Conservation (phyloP, 2,888 invertebrate species). For the Protodeltote pygarga region DNA sequence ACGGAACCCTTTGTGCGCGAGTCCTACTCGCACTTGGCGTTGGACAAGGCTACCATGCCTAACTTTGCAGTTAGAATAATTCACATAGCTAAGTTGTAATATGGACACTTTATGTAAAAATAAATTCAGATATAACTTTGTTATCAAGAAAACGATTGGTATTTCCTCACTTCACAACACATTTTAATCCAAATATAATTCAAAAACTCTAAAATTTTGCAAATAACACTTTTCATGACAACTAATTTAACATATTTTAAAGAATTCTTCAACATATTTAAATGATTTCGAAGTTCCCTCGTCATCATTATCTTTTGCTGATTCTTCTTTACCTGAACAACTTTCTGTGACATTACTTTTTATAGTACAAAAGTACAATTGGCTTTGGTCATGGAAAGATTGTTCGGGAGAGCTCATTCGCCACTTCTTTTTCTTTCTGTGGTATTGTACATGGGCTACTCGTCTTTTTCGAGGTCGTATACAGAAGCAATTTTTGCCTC, state of each 20-base stretch:
- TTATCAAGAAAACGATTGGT: conserved; percentile 7
- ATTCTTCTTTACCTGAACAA: not conserved
- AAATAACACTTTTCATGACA: conserved; percentile 1
- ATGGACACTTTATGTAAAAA: no score
- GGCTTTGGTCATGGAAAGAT: not conserved
- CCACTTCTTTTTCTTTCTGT: conserved; percentile 16
- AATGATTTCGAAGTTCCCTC: conserved; percentile 7
- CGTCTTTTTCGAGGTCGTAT: conserved; percentile 11
- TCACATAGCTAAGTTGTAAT: no score
- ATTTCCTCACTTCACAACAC: conserved; percentile 1
- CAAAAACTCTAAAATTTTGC: conserved; percentile 4
- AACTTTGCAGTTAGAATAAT: not conserved
- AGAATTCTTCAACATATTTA: not conserved
- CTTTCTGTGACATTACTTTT: not conserved
- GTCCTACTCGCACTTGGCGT: no score
- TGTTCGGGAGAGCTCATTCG: not conserved
- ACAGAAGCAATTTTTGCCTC: conserved; percentile 1
- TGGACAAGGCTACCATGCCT: no score
- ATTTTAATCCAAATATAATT: conserved; percentile 7
- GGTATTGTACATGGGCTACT: conserved; percentile 27
- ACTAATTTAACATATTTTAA: not conserved
- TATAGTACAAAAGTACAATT: conserved; percentile 9
- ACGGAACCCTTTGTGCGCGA: no score
- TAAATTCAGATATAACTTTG: no score
- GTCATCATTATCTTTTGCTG: not conserved